Evolutionary conservation across 2,113 vertebrate genomes (phyloP).

Genomic region (Sciurus niger): DNA sequence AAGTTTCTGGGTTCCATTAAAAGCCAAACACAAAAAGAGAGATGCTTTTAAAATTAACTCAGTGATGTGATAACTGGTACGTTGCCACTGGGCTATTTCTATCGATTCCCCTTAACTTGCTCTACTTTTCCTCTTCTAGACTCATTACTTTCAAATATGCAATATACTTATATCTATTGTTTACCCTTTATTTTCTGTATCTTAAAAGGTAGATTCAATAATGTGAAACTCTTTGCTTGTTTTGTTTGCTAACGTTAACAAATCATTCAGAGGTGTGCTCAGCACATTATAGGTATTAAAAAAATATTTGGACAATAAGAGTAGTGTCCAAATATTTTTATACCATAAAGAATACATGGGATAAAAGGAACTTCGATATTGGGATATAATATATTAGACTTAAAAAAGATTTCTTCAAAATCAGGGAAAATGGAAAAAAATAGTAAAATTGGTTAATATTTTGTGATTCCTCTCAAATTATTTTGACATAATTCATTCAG

Average conservation of each 20-base stretch:
- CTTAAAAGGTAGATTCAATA: not conserved
- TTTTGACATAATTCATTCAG: not conserved
- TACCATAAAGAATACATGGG: not conserved
- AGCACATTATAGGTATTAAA: not conserved
- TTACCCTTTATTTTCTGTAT: not conserved
- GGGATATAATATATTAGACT: not conserved
- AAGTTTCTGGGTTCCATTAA: slow-evolving; percentile 58
- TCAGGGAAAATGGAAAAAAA: not conserved
- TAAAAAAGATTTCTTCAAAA: slow-evolving; percentile 28
- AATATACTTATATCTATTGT: not conserved
- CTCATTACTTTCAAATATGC: not conserved
- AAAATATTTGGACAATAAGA: not conserved
- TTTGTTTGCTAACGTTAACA: not conserved
- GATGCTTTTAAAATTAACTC: slow-evolving; percentile 27
- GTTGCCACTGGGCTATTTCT: not conserved
- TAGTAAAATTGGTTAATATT: not conserved
- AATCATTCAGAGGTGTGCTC: not conserved
- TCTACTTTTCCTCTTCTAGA: not conserved
- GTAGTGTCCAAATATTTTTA: too few relatives aligned
- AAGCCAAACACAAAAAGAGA: not conserved
- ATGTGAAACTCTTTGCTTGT: not conserved
- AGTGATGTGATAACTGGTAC: not conserved
- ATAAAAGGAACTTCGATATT: not conserved
- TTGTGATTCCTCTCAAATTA: not conserved
- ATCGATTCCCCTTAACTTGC: not conserved